Evolutionary conservation across 2,113 vertebrate genomes (phyloP).

Genomic region (Scophthalmus maximus): DNA sequence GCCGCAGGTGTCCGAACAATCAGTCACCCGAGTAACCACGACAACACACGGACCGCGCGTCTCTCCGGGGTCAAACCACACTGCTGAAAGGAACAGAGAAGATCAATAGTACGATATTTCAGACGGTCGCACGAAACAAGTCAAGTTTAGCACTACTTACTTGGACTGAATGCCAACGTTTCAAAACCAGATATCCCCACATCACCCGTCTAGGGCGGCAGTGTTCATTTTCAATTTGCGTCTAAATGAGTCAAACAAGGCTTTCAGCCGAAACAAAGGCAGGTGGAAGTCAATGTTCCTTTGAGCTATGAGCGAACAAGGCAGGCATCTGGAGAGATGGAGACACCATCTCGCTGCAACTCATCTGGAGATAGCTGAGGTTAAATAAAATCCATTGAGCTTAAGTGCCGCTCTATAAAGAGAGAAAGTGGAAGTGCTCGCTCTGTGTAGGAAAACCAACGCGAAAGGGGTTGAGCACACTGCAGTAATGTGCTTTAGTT

Average conservation of each 20-base stretch:
- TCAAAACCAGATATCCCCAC: slow-evolving; percentile 42
- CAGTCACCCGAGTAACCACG: slow-evolving; percentile 41
- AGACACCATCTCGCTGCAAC: slow-evolving; percentile 49
- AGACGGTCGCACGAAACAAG: slow-evolving; percentile 21
- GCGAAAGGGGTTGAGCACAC: slow-evolving; percentile 30
- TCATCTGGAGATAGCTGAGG: slow-evolving; percentile 60
- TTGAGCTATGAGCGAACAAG: slow-evolving; percentile 38
- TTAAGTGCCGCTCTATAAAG: slow-evolving; percentile 44
- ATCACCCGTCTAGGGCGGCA: slow-evolving; percentile 45
- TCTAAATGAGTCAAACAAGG: slow-evolving; percentile 54
- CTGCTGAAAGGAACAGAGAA: slow-evolving; percentile 20
- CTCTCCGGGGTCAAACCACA: slow-evolving; percentile 47
- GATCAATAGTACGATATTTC: slow-evolving; percentile 45
- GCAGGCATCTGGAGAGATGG: slow-evolving; percentile 45
- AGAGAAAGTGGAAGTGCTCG: slow-evolving; percentile 34
- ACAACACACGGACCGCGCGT: slow-evolving; percentile 24
- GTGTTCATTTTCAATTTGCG: slow-evolving; percentile 28
- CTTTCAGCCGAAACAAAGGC: slow-evolving; percentile 40
- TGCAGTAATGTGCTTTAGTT: slow-evolving; percentile 32
- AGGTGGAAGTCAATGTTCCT: slow-evolving; percentile 60
- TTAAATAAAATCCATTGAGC: slow-evolving; percentile 69
- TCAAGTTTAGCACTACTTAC: slow-evolving; percentile 31
- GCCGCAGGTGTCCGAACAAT: slow-evolving; percentile 5
- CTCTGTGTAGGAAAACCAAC: slow-evolving; percentile 38
- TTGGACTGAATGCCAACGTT: slow-evolving; percentile 42